Evolutionary conservation across 2,113 vertebrate genomes (phyloP), one percentile per base, ranked within the genome.

Genomic region (Mormyrus lacerda): DNA sequence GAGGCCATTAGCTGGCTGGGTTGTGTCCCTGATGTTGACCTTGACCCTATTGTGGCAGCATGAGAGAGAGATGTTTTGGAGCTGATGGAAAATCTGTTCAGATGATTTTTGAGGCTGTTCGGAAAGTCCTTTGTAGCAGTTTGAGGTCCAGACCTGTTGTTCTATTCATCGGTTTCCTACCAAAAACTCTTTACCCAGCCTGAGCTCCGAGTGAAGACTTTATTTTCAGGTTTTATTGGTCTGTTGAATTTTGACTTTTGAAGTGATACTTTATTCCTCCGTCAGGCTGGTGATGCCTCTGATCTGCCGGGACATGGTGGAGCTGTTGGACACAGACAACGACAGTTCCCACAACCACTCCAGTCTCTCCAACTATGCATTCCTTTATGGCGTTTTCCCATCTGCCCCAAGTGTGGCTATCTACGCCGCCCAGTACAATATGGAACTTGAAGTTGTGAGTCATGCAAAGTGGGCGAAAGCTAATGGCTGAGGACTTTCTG

Each of bases 361-460:
- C 90, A 99, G 98, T 92, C 96, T 99, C 91, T 97, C 98, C 9
- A 98, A 99, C 94, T 99, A 97, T 89, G 98, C 98, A 88, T 99
- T 99, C 94, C 95, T 99, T 19, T 99, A 99, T 79, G 98, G 98
- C 58, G 95, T 97, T 89, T 99, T 99, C 91, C 98, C 98, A 89
- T 97, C 98, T 82, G 98, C 98, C 1, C 98, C 98, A 6, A 99
- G 98, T 87, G 98, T 99, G 76, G 98, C 97, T 85, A 98, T 99
- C 94, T 99, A 99, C 93, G 98, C 98, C 84, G 95, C 97, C 89
- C 98, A 98, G 89, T 99, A 99, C 92, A 99, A 97, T 90, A 97
- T 98, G 94, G 97, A 99, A 96, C 95, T 99, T 50, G 97, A 98
- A 95, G 98, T 99, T 96, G 98, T 99, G 96, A 88, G 98, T 97